Evolutionary conservation across 2,797 vertebrate species (phyloP).

Genomic region (Cottoperca gobio): DNA sequence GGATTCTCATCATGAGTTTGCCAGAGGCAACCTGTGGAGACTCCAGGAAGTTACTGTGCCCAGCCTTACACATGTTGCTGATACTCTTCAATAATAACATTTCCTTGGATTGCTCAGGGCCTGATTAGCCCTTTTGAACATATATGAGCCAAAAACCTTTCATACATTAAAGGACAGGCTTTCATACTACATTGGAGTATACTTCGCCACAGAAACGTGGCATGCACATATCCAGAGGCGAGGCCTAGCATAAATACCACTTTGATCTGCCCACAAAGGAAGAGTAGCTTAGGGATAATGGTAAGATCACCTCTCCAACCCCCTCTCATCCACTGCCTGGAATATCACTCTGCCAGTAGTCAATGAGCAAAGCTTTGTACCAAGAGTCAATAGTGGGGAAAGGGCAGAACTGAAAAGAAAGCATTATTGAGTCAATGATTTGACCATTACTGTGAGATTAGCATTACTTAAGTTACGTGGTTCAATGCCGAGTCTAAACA

Average conservation of each 20-base stretch:
- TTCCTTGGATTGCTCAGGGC: slow-evolving; percentile 27
- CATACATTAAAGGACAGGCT: slow-evolving; percentile 68
- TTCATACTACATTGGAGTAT: slow-evolving; percentile 49
- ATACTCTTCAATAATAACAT: slow-evolving; percentile 9
- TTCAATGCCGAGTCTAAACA: slow-evolving; percentile 24
- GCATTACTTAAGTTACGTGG: slow-evolving; percentile 38
- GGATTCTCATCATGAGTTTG: background rate
- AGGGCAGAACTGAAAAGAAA: slow-evolving; percentile 61
- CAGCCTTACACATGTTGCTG: background rate
- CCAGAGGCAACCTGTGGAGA: background rate
- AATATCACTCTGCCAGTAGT: slow-evolving; percentile 53
- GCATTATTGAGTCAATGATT: slow-evolving; percentile 51
- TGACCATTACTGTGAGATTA: slow-evolving; percentile 60
- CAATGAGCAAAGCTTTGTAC: slow-evolving; percentile 55
- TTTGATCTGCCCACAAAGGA: slow-evolving; percentile 75
- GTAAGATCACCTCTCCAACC: slow-evolving; percentile 65
- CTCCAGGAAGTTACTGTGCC: background rate
- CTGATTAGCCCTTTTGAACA: slow-evolving; percentile 59
- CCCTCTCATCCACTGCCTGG: slow-evolving; percentile 55
- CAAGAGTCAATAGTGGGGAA: slow-evolving; percentile 60
- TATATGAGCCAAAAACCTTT: slow-evolving; percentile 65
- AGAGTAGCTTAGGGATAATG: slow-evolving; percentile 66
- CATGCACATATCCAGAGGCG: slow-evolving; percentile 43
- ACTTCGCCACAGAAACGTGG: slow-evolving; percentile 33
- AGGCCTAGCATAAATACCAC: slow-evolving; percentile 57